Conservation (phyloP, 2,888 invertebrate genomes). For the Callyntrura guangdongensis region DNA sequence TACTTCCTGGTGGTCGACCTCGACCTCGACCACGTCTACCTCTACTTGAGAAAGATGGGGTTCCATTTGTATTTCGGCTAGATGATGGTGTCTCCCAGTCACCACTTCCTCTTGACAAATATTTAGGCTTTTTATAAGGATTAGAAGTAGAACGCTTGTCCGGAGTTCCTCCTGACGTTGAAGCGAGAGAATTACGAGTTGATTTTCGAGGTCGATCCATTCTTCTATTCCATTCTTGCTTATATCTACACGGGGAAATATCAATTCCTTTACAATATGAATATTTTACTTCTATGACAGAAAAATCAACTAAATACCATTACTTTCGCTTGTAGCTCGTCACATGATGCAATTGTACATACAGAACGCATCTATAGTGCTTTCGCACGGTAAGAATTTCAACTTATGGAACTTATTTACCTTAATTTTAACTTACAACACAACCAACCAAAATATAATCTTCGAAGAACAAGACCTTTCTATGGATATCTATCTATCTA, state of each 20-base stretch:
- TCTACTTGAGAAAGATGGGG: conserved; percentile 88
- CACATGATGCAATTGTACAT: too few species aligned
- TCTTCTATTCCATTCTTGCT: conserved; percentile 75
- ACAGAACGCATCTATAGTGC: too few species aligned
- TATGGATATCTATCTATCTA: too few species aligned
- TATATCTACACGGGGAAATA: conserved; percentile 57
- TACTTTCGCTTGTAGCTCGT: too few species aligned
- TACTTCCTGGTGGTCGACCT: conserved; percentile 83
- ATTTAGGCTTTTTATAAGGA: conserved; percentile 84
- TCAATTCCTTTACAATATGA: background rate
- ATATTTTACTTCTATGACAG: background rate
- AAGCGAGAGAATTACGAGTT: conserved; percentile 72
- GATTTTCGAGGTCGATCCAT: conserved; percentile 79
- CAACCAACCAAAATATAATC: too few species aligned
- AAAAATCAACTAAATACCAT: too few species aligned
- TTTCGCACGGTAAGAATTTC: too few species aligned
- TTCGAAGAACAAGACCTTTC: too few species aligned
- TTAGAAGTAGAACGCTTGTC: conserved; percentile 72
- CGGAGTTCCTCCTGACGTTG: conserved; percentile 56
- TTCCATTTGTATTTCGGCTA: conserved; percentile 66
- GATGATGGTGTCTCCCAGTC: conserved; percentile 72
- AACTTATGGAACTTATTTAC: too few species aligned
- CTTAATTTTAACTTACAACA: too few species aligned
- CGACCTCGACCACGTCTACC: conserved; percentile 86
- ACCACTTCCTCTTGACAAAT: conserved; percentile 74